Evolutionary conservation across 92 coral and sea anemone genomes (phyloP), one percentile per base, ranked within the genome.

Genomic region (Umimayanthus kanabou): DNA sequence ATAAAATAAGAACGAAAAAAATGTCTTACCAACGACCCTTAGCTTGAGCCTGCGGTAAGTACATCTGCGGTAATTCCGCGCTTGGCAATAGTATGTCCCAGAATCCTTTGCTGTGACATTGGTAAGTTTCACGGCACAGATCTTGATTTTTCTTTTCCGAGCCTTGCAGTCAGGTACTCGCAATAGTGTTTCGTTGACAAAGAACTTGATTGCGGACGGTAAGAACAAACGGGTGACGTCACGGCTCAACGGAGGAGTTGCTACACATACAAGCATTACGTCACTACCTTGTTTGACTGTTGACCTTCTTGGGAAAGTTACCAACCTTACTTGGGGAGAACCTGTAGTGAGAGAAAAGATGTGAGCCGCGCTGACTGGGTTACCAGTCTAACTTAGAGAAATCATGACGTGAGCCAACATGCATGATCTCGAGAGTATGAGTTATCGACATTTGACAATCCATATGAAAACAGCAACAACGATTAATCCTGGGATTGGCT

Each of bases 21-120:
- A 11, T 53, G 0, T 13, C 84, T 28, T 50, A 80, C 84, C 84
- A 15, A 29, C 23, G 6, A 80, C 13, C 67, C 20, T 55, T 49
- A 80, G 69, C 40, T 80, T 80, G 84, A 80, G 84, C 84, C 84
- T 65, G 40, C 84, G 84, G 43, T 80, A 80, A 0, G 84, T 80
- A 22, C 84, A 80, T 2, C 70, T n/a, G 47, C 84, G 84, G 84
- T 55, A 13, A 55, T 80, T 80, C 10, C n/a, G 30, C 23, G 84
- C 43, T 53, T 80, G 84, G 23, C 84, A 80, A 30, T 55, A 53
- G 45, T 80, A 80, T 53, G 42, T 20, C 13, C 84, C 84, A 50
- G 71, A 80, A 33, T 80, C 84, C 84, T 80, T 80, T 80, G 71
- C 23, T n/a, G 84, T 80, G 22, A 80, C 71, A 53, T 80, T 80